Conservation (phyloP, 2,797 vertebrate genomes). For the Mustela erminea region DNA sequence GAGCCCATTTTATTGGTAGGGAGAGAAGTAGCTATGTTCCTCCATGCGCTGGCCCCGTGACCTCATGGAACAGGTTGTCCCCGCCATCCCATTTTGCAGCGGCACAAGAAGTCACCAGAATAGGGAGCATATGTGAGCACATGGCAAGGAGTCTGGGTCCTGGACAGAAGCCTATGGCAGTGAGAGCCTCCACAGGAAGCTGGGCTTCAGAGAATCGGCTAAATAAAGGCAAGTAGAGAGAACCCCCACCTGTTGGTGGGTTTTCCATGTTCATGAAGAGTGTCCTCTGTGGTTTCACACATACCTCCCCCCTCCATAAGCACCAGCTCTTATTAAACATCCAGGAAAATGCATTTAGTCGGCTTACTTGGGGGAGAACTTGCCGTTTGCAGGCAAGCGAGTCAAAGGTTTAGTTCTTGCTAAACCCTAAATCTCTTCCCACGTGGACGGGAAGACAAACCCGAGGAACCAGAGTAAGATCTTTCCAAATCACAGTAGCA, state of each 20-base stretch:
- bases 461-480: neutral
- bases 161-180: neutral
- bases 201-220: neutral
- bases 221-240: neutral
- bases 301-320: neutral
- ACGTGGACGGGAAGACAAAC: neutral
- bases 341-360: neutral
- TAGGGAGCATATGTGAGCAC: neutral
- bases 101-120: neutral
- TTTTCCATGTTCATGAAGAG: too few species aligned
- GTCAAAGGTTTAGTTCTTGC: neutral
- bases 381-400: neutral
- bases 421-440: neutral
- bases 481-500: neutral
- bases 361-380: neutral
- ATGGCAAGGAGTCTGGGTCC: neutral
- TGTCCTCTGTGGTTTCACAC: neutral
- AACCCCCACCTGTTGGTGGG: neutral
- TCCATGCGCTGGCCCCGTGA: accelerated
- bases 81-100: neutral
- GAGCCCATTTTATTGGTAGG: neutral
- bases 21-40: neutral
- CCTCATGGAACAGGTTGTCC: neutral
- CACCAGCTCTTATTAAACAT: neutral
- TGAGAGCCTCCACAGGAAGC: neutral